Conservation (phyloP, 2,113 vertebrate genomes). For the Rhinolophus ferrumequinum region DNA sequence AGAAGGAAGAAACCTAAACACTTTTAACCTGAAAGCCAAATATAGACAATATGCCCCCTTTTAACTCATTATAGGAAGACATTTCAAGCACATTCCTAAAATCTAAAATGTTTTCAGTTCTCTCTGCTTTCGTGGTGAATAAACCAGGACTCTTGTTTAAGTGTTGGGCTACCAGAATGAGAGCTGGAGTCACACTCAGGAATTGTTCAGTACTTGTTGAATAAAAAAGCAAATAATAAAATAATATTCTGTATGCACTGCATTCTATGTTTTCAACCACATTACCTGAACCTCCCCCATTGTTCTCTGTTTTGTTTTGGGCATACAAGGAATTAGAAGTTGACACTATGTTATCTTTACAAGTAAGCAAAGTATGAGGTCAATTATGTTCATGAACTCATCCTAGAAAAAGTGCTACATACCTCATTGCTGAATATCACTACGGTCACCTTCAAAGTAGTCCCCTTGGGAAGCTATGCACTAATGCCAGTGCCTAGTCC, state of each 20-base stretch:
- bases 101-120: constrained; percentile 10
- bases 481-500: too few species aligned
- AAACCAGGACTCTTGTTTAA: neutral
- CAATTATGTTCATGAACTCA: too few species aligned
- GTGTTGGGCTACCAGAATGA: neutral
- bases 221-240: neutral
- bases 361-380: neutral
- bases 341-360: neutral
- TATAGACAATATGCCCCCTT: neutral
- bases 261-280: neutral
- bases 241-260: neutral
- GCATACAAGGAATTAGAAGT: neutral
- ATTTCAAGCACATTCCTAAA: neutral
- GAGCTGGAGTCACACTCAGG: neutral
- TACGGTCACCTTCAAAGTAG: too few species aligned
- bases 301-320: neutral
- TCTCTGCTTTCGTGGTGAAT: neutral
- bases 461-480: too few species aligned
- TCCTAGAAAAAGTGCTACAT: too few species aligned
- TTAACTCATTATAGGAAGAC: neutral
- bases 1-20: neutral
- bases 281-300: neutral
- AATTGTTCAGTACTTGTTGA: neutral
- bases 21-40: neutral
- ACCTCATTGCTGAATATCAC: too few species aligned